These are phyloP conservation scores for Ceriagrion tenellum DNA, from an alignment of 2,888 invertebrate genomes.

Conservation along the genomic window DNA sequence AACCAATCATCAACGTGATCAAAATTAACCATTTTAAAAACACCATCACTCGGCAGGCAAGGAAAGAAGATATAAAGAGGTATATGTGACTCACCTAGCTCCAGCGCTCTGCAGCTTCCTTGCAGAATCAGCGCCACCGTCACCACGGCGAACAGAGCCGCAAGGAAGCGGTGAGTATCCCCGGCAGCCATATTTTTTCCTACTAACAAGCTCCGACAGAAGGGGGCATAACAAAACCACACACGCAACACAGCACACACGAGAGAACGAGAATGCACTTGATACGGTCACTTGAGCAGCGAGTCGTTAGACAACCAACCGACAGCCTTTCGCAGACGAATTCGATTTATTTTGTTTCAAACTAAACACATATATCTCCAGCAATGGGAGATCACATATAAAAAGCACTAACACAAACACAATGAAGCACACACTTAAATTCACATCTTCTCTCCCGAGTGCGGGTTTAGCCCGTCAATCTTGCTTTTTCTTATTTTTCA, in stretches of 20 bases:
- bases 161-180: not conserved
- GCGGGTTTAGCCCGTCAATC: not conserved
- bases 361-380: not conserved
- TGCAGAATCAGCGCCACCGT: not conserved
- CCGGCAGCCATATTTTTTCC: constrained; percentile 30
- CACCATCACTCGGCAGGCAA: too few species aligned
- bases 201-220: not conserved
- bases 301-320: not conserved
- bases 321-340: not conserved
- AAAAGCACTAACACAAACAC: not conserved
- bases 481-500: not conserved
- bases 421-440: not conserved
- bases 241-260: not conserved
- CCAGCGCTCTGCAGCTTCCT: not conserved
- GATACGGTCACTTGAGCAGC: not conserved
- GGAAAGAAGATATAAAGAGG: too few species aligned
- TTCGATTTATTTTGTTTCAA: not conserved
- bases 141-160: constrained; percentile 15
- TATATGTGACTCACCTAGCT: not conserved
- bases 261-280: not conserved
- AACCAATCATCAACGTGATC: too few species aligned
- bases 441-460: not conserved
- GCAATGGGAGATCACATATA: not conserved
- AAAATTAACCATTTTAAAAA: too few species aligned
- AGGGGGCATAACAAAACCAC: constrained; percentile 31